Evolutionary conservation across 1,140 invertebrate genomes (phyloP), one percentile per base, ranked within the genome.

Genomic region (Ceratina japonica): DNA sequence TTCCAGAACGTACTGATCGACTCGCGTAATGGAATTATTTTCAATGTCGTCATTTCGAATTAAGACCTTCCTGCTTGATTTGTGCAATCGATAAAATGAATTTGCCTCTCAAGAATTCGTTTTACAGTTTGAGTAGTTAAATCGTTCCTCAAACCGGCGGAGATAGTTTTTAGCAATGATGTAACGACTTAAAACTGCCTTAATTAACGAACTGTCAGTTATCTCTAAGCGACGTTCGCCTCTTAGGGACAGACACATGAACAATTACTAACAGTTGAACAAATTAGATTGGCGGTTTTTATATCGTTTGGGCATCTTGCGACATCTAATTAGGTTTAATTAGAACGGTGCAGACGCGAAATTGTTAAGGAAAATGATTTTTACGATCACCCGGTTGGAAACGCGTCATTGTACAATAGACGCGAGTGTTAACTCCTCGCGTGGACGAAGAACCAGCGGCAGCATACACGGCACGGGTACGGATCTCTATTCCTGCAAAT

Each of bases 401-500:
- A 51, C 22, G 51, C 15, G 27, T 52, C 61, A 59, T 31, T 54
- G 75, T 56, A 20, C 63, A 27, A 58, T 51, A 37, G 68, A 62
- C 15, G 68, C 37, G 65, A 77, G 49, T 49, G 62, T 75, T 75
- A 75, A 63, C 70, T 74, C 54, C 54, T 51, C 62, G 20, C 13
- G 62, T 59, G 70, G 62, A 73, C 54, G 68, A 79, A 84, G 59
- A 37, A 84, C 37, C 31, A 44, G 22, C 37, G 59, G 18, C 72
- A 79, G 75, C 37, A 8, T 44, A 44, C 5, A 44, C 37, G 37
- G 81, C 81, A 69, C 69, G 52, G 56, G 56, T 65, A 27, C 49
- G 80, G 20, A 76, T 62, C 66, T 66, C 65, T 63, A 68, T 66
- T 76, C 62, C 44, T 70, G 76, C 65, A 69, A 78, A 75, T 79